Conservation (phyloP, 2,888 invertebrate genomes). For the Acronicta alni region DNA sequence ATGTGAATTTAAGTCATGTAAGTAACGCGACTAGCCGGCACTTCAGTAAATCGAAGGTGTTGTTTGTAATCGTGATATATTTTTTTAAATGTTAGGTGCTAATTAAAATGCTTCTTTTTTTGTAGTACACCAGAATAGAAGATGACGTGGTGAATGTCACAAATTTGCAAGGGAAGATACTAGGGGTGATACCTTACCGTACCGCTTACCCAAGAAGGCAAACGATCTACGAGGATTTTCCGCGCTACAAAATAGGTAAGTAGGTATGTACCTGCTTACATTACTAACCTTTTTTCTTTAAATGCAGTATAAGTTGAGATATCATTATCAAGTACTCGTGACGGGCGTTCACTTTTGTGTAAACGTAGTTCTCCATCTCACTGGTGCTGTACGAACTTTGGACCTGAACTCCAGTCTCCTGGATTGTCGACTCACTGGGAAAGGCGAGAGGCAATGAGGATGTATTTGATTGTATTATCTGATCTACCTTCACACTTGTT, state of each 20-base stretch:
- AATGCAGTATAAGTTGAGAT: background rate
- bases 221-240: no score
- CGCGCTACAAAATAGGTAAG: background rate
- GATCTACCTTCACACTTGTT: no score
- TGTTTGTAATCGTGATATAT: background rate
- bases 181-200: no score
- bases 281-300: background rate
- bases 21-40: no score
- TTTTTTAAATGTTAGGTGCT: no score
- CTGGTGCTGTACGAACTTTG: background rate
- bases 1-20: no score
- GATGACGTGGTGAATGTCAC: no score
- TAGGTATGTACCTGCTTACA: background rate
- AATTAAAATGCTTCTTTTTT: no score
- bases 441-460: background rate
- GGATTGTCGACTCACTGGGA: slow-evolving; percentile 1
- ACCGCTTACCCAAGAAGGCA: no score
- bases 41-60: background rate
- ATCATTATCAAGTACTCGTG: background rate
- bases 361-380: background rate
- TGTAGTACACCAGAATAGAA: no score
- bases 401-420: background rate
- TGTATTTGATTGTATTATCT: no score
- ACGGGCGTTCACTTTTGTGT: background rate
- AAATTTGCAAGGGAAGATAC: no score